phyloP scores from a whole-genome alignment of 2,113 vertebrate species.

The Dolichotis patagonum region DNA sequence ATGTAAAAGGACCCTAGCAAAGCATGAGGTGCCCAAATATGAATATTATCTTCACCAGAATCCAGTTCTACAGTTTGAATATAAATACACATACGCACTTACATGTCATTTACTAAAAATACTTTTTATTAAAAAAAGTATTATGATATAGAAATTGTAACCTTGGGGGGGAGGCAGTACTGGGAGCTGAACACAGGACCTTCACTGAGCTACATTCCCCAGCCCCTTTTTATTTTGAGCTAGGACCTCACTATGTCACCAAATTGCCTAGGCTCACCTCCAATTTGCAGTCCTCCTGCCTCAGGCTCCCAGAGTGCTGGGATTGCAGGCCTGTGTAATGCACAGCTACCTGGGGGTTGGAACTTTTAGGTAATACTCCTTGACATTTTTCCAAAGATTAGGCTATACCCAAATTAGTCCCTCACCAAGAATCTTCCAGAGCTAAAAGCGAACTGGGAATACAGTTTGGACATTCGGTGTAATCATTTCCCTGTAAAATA shows the following conservation, averaged over 20 bases:
- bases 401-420: neutral
- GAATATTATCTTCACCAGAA: neutral
- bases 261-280: neutral
- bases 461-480: neutral
- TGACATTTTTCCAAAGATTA: slow-evolving; percentile 5
- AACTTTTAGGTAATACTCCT: neutral
- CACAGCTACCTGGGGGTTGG: neutral
- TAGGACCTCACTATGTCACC: neutral
- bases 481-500: neutral
- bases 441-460: neutral
- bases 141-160: neutral
- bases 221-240: neutral
- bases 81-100: neutral
- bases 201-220: neutral
- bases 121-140: neutral
- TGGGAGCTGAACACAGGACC: neutral
- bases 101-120: neutral
- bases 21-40: neutral
- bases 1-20: neutral
- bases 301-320: neutral
- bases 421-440: neutral
- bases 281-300: neutral
- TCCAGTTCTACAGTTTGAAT: neutral
- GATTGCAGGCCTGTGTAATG: neutral
- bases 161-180: neutral